Percentiles rank a stretch among this genome's conserved stretches.
These are phyloP conservation scores for Eutolmus rufibarbis DNA, from an alignment of 2,888 invertebrate genomes.

Conservation along the genomic window DNA sequence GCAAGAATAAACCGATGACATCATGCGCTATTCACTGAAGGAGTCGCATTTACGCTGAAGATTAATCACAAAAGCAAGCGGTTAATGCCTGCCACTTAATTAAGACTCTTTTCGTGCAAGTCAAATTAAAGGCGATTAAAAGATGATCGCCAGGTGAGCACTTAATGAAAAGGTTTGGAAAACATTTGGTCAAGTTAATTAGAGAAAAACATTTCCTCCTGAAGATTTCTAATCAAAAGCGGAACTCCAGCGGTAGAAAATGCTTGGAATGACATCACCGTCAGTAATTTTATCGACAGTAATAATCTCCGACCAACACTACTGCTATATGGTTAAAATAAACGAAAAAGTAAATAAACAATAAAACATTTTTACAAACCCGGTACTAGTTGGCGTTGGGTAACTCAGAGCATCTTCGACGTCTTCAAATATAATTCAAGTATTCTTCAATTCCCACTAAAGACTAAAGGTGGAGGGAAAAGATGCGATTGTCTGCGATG, in stretches of 20 bases:
- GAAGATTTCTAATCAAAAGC: neutral
- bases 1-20: neutral
- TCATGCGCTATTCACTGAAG: neutral
- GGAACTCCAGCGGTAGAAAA: neutral
- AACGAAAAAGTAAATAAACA: neutral
- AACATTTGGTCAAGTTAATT: neutral
- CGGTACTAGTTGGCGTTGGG: neutral
- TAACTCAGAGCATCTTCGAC: neutral
- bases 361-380: neutral
- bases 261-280: neutral
- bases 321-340: neutral
- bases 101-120: neutral
- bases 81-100: neutral
- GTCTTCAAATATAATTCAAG: neutral
- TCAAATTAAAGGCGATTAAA: neutral
- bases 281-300: neutral
- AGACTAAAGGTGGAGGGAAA: neutral
- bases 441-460: neutral
- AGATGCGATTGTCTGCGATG: constrained; percentile 33
- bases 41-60: neutral
- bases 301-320: neutral
- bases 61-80: neutral
- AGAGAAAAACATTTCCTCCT: neutral
- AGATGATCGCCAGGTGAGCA: neutral
- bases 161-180: neutral